Conservation (phyloP, 2,888 invertebrate species). For the Epirrita christyi region DNA sequence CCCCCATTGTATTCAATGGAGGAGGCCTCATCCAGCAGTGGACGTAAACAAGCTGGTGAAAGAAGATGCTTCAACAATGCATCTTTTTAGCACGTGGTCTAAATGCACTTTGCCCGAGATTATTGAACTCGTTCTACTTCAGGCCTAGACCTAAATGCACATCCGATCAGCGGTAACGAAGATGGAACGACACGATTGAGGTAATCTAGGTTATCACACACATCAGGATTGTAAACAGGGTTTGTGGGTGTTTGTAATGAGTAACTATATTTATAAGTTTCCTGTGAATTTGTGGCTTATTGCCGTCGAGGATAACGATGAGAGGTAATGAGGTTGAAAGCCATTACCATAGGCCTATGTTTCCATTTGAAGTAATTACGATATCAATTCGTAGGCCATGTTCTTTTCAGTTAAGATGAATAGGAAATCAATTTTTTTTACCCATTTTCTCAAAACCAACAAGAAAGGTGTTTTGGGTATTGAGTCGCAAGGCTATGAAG, state of each 20-base stretch:
- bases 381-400: too few species aligned
- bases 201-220: conserved; percentile 40
- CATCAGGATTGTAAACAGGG: conserved; percentile 10
- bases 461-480: too few species aligned
- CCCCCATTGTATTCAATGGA: too few species aligned
- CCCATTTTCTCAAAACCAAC: too few species aligned
- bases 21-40: too few species aligned
- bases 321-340: not conserved
- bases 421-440: too few species aligned
- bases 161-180: conserved; percentile 55
- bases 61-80: not conserved
- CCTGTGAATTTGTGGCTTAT: conserved; percentile 3
- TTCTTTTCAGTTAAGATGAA: too few species aligned
- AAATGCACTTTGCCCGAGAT: conserved; percentile 27
- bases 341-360: too few species aligned
- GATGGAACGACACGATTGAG: conserved; percentile 50
- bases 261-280: conserved; percentile 14
- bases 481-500: too few species aligned
- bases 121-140: conserved; percentile 8
- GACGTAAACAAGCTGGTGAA: too few species aligned
- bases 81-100: conserved; percentile 6
- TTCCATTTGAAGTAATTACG: too few species aligned
- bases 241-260: conserved; percentile 6
- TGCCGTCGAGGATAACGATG: not conserved
- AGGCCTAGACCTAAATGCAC: conserved; percentile 51